These are phyloP conservation scores for Aphrocallistes beatrix DNA, from an alignment of 37 sponge, comb jelly and placozoan genomes.

Conservation along the genomic window DNA sequence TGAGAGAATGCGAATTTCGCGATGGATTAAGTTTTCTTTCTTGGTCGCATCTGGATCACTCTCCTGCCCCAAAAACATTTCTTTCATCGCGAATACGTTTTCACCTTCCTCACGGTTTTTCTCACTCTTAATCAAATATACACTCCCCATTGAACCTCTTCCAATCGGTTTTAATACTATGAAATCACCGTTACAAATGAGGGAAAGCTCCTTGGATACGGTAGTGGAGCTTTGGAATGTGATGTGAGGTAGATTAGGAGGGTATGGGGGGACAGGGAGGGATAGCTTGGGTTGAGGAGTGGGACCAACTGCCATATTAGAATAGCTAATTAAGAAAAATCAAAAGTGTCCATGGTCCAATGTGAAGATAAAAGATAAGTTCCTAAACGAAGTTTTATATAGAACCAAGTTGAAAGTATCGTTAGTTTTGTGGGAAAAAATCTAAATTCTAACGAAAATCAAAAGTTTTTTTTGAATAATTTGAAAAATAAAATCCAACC, in stretches of 20 bases:
- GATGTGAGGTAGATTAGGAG: not conserved
- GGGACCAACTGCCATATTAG: not conserved
- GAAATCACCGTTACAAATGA: not conserved
- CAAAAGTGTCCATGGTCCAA: too few species aligned
- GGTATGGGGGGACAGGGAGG: not conserved
- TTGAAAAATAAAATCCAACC: too few species aligned
- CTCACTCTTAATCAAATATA: not conserved
- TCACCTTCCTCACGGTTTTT: not conserved
- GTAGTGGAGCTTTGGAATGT: not conserved
- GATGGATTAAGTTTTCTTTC: not conserved
- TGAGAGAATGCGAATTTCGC: not conserved
- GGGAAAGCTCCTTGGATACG: not conserved
- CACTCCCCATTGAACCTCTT: not conserved
- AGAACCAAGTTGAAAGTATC: too few species aligned
- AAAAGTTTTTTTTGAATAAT: too few species aligned
- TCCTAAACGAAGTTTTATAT: too few species aligned
- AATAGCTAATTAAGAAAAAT: not conserved
- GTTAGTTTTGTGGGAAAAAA: too few species aligned
- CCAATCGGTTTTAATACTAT: not conserved
- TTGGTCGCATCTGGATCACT: not conserved
- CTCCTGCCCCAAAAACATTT: not conserved
- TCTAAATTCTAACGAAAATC: too few species aligned
- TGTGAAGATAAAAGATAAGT: too few species aligned
- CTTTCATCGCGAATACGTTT: not conserved
- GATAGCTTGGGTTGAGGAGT: not conserved